Percentiles rank a stretch among this genome's conserved stretches.
Evolutionary conservation across 2,797 vertebrate genomes (phyloP).

Genomic region (Garrulus glandarius): DNA sequence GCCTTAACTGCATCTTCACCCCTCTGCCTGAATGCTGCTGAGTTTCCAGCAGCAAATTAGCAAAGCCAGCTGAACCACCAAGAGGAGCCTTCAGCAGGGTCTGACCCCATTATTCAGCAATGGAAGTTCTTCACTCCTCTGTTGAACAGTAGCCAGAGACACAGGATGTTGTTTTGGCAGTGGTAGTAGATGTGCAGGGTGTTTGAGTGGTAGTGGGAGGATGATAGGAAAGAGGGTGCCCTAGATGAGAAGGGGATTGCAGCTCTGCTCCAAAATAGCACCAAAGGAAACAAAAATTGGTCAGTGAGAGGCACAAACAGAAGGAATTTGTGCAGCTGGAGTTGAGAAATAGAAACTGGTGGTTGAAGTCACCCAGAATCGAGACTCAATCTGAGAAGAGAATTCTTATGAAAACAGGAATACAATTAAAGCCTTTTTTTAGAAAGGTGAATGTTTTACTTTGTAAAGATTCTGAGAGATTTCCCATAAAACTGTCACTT

Average conservation of each 20-base stretch:
- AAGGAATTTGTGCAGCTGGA: neutral
- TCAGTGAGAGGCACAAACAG: neutral
- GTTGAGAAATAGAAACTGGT: conserved; percentile 8
- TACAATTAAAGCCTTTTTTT: neutral
- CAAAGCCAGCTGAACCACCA: conserved; percentile 39
- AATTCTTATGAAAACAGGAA: neutral
- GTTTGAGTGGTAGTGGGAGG: neutral
- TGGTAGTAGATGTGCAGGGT: neutral
- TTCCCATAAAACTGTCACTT: neutral
- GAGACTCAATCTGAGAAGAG: neutral
- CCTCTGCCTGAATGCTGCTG: neutral
- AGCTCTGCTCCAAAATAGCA: neutral
- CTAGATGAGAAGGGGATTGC: neutral
- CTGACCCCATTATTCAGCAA: neutral
- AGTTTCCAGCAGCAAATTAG: conserved; percentile 7
- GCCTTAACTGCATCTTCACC: neutral
- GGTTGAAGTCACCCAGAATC: neutral
- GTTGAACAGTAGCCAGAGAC: neutral
- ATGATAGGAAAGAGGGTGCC: neutral
- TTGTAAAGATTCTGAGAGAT: neutral
- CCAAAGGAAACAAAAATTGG: neutral
- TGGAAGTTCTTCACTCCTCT: neutral
- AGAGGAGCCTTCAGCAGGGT: neutral
- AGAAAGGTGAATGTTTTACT: neutral
- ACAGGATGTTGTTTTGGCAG: neutral